These are phyloP conservation scores for Bombyx mandarina DNA, from an alignment of 1,140 invertebrate species.

Conservation along the genomic window DNA sequence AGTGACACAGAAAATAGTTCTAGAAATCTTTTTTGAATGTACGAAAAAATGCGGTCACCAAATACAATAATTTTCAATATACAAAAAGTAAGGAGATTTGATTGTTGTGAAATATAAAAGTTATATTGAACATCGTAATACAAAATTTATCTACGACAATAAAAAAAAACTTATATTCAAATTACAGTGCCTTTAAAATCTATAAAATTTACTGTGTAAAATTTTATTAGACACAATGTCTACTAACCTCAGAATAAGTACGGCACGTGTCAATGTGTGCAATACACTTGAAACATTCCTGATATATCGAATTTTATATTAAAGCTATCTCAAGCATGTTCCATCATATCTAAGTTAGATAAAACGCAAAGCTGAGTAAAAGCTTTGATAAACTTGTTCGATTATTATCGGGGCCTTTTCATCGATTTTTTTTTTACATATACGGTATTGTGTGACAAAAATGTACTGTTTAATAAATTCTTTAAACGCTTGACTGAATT, in stretches of 20 bases:
- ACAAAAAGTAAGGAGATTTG: neutral
- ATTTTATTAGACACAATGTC: no score
- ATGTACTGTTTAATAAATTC: no score
- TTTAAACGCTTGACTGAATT: no score
- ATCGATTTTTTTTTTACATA: no score
- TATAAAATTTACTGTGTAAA: no score
- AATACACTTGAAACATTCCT: conserved; percentile 23
- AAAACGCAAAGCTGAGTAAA: conserved; percentile 43
- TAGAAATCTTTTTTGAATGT: neutral
- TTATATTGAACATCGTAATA: no score
- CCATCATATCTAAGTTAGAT: conserved; percentile 51
- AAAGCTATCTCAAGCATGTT: conserved; percentile 55
- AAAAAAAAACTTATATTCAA: no score
- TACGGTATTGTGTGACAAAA: no score
- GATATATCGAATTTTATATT: conserved; percentile 42
- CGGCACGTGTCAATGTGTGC: conserved; percentile 12
- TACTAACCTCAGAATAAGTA: no score
- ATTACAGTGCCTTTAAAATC: no score
- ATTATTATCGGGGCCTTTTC: neutral
- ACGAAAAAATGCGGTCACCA: neutral
- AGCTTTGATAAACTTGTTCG: conserved; percentile 42
- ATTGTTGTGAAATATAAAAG: no score
- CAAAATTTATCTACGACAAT: no score
- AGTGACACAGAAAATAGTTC: neutral
- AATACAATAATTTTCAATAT: neutral